Conservation (phyloP, 2,797 vertebrate genomes). For the Sebastolobus alascanus region DNA sequence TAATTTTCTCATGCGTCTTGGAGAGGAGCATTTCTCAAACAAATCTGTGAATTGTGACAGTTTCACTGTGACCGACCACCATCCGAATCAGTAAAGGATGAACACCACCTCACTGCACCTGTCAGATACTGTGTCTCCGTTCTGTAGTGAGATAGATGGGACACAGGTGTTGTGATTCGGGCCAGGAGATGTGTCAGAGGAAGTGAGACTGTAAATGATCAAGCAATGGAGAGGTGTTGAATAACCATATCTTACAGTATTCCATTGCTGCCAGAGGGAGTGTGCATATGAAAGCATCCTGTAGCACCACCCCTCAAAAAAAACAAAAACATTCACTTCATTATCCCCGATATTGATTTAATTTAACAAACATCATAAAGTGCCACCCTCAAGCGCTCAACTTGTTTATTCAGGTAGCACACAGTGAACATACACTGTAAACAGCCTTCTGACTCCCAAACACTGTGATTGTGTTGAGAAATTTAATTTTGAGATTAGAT, state of each 20-base stretch:
- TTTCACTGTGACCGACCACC: not conserved
- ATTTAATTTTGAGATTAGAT: not conserved
- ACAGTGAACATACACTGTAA: not conserved
- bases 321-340: not conserved
- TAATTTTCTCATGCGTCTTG: not conserved
- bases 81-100: not conserved
- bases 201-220: slow-evolving; percentile 28
- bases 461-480: not conserved
- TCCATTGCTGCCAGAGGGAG: not conserved
- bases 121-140: not conserved
- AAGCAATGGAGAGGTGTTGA: slow-evolving; percentile 1
- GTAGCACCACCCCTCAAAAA: too few relatives aligned
- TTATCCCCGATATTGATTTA: not conserved
- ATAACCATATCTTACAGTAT: not conserved
- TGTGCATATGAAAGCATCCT: not conserved
- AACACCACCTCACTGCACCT: slow-evolving; percentile 12
- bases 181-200: slow-evolving; percentile 34
- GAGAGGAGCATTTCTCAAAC: not conserved
- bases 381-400: not conserved
- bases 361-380: slow-evolving; percentile 10
- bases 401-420: slow-evolving; percentile 23
- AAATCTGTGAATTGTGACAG: not conserved
- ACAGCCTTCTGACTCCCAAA: not conserved
- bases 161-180: slow-evolving; percentile 18
- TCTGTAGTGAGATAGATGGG: not conserved